These are phyloP conservation scores for Neolamprologus longior DNA, from an alignment of 2,113 vertebrate species.

Conservation along the genomic window DNA sequence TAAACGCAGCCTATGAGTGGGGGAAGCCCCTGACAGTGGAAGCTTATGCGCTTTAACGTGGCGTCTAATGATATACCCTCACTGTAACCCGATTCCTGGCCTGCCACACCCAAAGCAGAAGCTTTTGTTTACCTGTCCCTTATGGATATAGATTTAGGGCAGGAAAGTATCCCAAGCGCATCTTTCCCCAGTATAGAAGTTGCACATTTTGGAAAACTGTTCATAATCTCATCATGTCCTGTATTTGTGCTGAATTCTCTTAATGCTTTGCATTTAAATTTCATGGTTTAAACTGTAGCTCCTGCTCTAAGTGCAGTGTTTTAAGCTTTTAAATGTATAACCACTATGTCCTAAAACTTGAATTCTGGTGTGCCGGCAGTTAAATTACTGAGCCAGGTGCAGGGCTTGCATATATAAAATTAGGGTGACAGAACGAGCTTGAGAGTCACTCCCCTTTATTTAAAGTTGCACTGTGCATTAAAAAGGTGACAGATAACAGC, in stretches of 20 bases:
- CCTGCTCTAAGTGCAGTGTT: background rate
- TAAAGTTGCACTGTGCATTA: background rate
- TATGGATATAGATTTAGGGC: background rate
- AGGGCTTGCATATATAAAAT: background rate
- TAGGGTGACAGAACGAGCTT: background rate
- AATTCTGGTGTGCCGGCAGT: background rate
- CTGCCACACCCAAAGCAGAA: background rate
- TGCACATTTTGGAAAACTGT: background rate
- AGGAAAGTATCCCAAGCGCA: background rate
- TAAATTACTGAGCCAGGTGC: background rate
- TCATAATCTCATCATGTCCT: background rate
- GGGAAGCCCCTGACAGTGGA: background rate
- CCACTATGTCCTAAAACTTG: background rate
- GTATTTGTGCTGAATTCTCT: background rate
- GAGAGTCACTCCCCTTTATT: background rate
- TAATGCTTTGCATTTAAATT: background rate
- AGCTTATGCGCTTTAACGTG: background rate
- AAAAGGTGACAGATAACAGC: background rate
- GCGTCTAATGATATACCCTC: background rate
- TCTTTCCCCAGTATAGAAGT: fast-evolving
- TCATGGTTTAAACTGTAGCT: background rate
- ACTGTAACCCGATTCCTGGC: background rate
- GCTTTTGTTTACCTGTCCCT: background rate
- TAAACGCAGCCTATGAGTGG: background rate
- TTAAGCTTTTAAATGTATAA: background rate